Evolutionary conservation across 2,888 invertebrate genomes (phyloP).

Genomic region (Holacanthella duospinosa): DNA sequence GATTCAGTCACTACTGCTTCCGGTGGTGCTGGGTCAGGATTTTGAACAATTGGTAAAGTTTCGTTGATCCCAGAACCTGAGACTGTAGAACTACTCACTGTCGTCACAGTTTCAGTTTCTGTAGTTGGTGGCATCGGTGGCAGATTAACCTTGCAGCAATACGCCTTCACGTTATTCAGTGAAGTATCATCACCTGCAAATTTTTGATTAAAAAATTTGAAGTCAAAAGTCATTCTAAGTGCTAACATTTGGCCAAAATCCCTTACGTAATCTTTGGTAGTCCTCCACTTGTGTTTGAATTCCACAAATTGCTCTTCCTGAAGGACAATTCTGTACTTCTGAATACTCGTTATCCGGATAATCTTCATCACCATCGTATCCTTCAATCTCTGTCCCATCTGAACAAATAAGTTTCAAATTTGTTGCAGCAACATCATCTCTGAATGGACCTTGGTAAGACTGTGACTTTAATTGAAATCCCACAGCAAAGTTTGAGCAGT

Average conservation of each 20-base stretch:
- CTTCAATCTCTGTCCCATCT: slow-evolving; percentile 20
- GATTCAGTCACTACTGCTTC: neutral
- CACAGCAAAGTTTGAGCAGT: slow-evolving; percentile 12
- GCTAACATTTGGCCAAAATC: neutral
- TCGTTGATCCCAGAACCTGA: neutral
- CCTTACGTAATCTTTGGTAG: slow-evolving; percentile 24
- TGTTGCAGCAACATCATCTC: slow-evolving; percentile 24
- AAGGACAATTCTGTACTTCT: slow-evolving; percentile 15
- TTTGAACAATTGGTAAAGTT: neutral
- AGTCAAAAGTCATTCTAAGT: neutral
- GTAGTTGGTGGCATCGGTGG: neutral
- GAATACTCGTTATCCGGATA: slow-evolving; percentile 18
- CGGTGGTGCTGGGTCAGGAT: neutral
- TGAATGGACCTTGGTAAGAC: slow-evolving; percentile 19
- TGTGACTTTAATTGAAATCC: slow-evolving; percentile 28
- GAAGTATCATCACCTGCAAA: slow-evolving; percentile 24
- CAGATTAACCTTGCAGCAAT: slow-evolving; percentile 17
- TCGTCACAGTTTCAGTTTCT: neutral
- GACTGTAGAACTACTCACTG: neutral
- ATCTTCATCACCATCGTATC: slow-evolving; percentile 17
- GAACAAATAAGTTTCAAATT: slow-evolving; percentile 21
- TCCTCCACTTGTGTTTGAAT: slow-evolving; percentile 28
- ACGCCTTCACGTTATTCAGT: slow-evolving; percentile 21
- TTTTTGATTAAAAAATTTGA: neutral
- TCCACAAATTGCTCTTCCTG: slow-evolving; percentile 21